A percentile compares a stretch with the other conserved stretches of the same genome.
phyloP scores from a whole-genome alignment of 1,140 invertebrate genomes.

The Sitophilus oryzae region DNA sequence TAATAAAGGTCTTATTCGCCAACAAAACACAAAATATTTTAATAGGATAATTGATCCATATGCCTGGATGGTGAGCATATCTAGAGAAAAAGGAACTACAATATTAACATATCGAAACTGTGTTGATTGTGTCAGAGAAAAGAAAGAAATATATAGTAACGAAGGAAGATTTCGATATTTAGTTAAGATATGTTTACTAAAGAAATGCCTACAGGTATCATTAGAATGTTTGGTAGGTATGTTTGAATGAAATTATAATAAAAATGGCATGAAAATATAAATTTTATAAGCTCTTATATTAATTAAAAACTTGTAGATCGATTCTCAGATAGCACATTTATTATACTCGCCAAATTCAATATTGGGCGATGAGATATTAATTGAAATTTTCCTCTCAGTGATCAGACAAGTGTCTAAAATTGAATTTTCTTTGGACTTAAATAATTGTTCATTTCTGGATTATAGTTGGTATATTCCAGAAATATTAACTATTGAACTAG shows the following conservation, averaged over 20 bases:
- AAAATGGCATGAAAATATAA: too few relatives aligned
- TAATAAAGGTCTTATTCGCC: constrained; percentile 44
- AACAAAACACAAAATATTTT: constrained; percentile 41
- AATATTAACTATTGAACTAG: constrained; percentile 47
- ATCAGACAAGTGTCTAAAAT: constrained; percentile 51
- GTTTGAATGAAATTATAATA: too few relatives aligned
- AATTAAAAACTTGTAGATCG: constrained; percentile 18
- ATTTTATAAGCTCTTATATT: too few relatives aligned
- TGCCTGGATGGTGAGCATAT: constrained; percentile 48
- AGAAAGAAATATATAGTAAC: constrained; percentile 44
- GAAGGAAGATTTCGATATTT: constrained; percentile 51
- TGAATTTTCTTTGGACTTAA: constrained; percentile 50
- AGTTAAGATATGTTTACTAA: constrained; percentile 50
- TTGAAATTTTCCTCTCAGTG: constrained; percentile 54
- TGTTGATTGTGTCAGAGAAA: constrained; percentile 45
- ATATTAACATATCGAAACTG: constrained; percentile 43
- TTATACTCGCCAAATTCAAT: constrained; percentile 33
- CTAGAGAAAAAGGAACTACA: constrained; percentile 37
- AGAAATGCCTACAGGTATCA: constrained; percentile 52
- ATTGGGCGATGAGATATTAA: constrained; percentile 52
- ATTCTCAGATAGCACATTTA: constrained; percentile 11
- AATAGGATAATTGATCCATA: constrained; percentile 45
- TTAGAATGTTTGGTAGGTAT: constrained; percentile 49
- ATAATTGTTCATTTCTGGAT: constrained; percentile 52
- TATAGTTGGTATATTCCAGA: constrained; percentile 52